Conservation (phyloP, 2,113 vertebrate genomes). For the Parus major region DNA sequence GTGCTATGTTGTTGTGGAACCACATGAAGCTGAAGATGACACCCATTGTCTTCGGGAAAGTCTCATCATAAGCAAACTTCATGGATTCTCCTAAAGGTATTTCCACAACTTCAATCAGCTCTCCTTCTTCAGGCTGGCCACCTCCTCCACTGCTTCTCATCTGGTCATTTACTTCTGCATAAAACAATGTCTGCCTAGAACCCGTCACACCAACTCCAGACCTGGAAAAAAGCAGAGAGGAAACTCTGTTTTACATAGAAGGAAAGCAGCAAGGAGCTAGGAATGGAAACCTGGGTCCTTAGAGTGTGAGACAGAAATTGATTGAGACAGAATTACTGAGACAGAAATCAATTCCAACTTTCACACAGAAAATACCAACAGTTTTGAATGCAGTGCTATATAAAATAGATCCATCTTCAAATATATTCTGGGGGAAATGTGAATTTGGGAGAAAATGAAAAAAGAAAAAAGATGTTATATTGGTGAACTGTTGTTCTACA, state of each 20-base stretch:
- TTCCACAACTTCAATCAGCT: constrained; percentile 89
- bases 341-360: neutral
- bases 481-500: neutral
- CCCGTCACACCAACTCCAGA: constrained; percentile 86
- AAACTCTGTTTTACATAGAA: neutral
- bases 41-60: constrained; percentile 85
- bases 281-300: neutral
- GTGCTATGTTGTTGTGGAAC: constrained; percentile 88
- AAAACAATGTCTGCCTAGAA: constrained; percentile 88
- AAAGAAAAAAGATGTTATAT: neutral
- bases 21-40: constrained; percentile 89
- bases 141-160: constrained; percentile 82
- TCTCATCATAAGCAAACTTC: constrained; percentile 87
- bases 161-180: constrained; percentile 87
- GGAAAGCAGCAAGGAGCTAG: neutral
- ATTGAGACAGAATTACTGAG: neutral
- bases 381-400: neutral
- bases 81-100: constrained; percentile 87
- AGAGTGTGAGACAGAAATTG: neutral
- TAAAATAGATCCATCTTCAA: neutral
- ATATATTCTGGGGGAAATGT: neutral
- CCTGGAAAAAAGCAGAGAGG: constrained; percentile 58
- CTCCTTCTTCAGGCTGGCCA: constrained; percentile 83
- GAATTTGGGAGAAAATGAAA: neutral
- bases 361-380: neutral